These are phyloP conservation scores for Eilema depressum DNA, from an alignment of 2,888 invertebrate genomes.

Conservation along the genomic window DNA sequence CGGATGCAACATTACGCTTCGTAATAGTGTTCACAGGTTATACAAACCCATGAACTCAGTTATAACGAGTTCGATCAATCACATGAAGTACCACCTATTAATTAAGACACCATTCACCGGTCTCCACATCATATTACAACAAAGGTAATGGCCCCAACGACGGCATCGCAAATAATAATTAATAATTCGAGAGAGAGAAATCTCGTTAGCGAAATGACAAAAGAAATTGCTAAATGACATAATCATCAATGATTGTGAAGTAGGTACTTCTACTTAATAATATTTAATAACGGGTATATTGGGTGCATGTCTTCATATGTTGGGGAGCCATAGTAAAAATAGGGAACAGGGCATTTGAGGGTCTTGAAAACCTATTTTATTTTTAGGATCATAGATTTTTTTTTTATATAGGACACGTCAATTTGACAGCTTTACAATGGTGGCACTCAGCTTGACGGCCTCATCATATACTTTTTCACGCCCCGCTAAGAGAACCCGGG, in stretches of 20 bases:
- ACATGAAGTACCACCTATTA: background rate
- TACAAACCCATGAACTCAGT: background rate
- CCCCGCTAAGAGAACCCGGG: too few relatives aligned
- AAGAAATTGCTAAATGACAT: background rate
- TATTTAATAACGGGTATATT: background rate
- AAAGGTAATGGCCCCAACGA: background rate
- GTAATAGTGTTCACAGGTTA: background rate
- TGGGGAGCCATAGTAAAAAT: too few relatives aligned
- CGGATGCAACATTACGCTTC: too few relatives aligned
- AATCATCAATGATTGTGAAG: background rate
- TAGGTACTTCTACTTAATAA: background rate
- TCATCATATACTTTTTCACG: too few relatives aligned
- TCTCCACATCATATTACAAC: slow-evolving; percentile 4
- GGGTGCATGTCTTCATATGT: too few relatives aligned
- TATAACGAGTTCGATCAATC: slow-evolving; percentile 1
- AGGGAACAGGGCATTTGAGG: too few relatives aligned
- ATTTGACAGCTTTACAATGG: too few relatives aligned
- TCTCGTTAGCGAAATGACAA: background rate
- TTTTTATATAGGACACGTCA: too few relatives aligned
- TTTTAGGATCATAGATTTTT: too few relatives aligned
- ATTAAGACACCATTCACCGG: background rate
- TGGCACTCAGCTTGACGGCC: too few relatives aligned
- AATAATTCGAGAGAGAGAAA: slow-evolving; percentile 3
- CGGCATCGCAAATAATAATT: background rate
- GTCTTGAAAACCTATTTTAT: too few relatives aligned